phyloP scores from a whole-genome alignment of 2,888 invertebrate genomes.

The Pristionchus japonicus region DNA sequence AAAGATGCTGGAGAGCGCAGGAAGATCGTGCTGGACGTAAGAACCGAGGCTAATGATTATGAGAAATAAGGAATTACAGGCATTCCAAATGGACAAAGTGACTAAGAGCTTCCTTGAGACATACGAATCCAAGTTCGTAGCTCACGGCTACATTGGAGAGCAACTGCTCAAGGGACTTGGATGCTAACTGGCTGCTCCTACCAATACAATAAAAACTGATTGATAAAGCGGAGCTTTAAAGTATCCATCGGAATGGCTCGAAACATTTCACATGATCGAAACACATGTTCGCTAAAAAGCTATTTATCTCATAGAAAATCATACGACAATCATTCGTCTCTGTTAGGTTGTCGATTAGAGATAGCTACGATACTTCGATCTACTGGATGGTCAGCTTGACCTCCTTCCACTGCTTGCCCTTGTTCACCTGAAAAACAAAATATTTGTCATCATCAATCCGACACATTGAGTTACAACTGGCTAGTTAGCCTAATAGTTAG shows the following conservation, averaged over 20 bases:
- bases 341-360: constrained; percentile 18
- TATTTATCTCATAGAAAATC: constrained; percentile 30
- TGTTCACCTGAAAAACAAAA: constrained; percentile 69
- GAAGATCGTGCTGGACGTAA: constrained; percentile 41
- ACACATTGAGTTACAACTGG: too few species aligned
- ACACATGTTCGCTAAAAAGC: background rate
- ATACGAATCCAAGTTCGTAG: constrained; percentile 44
- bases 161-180: constrained; percentile 37
- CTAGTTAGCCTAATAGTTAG: too few species aligned
- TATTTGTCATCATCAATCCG: too few species aligned
- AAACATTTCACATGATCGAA: background rate
- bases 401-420: constrained; percentile 74
- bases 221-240: constrained; percentile 43
- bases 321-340: constrained; percentile 22
- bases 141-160: constrained; percentile 41
- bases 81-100: constrained; percentile 43
- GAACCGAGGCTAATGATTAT: background rate
- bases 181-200: constrained; percentile 5
- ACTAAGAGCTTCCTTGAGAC: constrained; percentile 38
- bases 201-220: constrained; percentile 17
- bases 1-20: constrained; percentile 31
- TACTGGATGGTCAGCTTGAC: constrained; percentile 60
- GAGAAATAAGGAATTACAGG: background rate
- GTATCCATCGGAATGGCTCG: background rate
- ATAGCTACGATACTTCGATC: constrained; percentile 16